Evolutionary conservation across 2,113 vertebrate species (phyloP), one percentile per base, ranked within the genome.

Genomic region (Tachysurus fulvidraco): DNA sequence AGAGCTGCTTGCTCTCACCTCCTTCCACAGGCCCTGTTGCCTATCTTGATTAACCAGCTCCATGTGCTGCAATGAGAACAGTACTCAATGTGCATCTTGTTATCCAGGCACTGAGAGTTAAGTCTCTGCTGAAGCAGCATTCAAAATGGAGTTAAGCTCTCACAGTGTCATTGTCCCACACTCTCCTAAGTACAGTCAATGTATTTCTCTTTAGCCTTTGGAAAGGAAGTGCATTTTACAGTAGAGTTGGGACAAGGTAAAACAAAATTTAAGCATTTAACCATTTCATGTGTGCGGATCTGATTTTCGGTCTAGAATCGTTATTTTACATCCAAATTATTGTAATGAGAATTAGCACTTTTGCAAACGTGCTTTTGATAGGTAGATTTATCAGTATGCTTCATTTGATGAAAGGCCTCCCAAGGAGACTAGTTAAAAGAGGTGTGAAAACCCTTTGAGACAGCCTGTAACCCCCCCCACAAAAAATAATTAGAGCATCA

Each of bases 401-500:
- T 65, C 12, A 9, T 54, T 54, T n/a, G 54, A 79, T 82, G 83
- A 82, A 81, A 84, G 17, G 76, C 57, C 71, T 87, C 54, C 73
- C 84, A 88, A 41, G 30, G 81, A 55, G 46, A n/a, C 9, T 54
- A 83, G 85, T 73, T 81, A 90, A 77, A 85, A 16, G 19, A 85
- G 85, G 81, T 81, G 77, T 87, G 76, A 81, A 84, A 85, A 82
- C 30, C 57, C 76, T 83, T 78, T 44, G 81, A 86, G 86, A 90
- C 74, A 57, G 62, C 62, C 36, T 57, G 44, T 21, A 57, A 23
- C 76, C 64, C 83, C 36, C 52, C 65, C 28, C 83, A 84, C 77
- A 77, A 84, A 60, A 90, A 90, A 90, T 88, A 90, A 89, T 85
- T 89, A 91, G 87, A 86, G 87, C 64, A 71, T 81, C 85, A 54